A percentile compares a stretch with the other conserved stretches of the same genome.
Conservation (phyloP, 1,140 invertebrate genomes). For the Pseudomyrmex pallidus region DNA sequence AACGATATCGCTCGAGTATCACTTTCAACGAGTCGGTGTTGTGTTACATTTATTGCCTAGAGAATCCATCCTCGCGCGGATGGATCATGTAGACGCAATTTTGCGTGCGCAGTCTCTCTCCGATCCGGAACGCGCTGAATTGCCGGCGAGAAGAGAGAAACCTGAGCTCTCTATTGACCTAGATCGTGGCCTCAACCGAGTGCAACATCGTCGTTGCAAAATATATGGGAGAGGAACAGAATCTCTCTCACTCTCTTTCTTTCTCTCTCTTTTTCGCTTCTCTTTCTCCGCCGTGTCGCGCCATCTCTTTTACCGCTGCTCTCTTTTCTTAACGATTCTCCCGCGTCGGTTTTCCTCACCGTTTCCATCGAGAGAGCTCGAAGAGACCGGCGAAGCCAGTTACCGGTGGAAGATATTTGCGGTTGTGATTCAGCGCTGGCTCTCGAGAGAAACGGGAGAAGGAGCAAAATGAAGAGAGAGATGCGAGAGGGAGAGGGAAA, state of each 20-base stretch:
- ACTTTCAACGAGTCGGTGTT: not conserved
- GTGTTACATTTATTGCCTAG: not conserved
- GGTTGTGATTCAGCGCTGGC: constrained; percentile 74
- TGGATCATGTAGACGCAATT: not conserved
- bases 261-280: too few relatives aligned
- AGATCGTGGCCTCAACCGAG: constrained; percentile 69
- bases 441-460: constrained; percentile 46
- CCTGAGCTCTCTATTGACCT: constrained; percentile 69
- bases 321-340: constrained; percentile 31
- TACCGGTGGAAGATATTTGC: constrained; percentile 76
- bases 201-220: constrained; percentile 44
- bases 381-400: constrained; percentile 54
- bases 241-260: not conserved
- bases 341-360: constrained; percentile 11
- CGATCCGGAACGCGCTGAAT: constrained; percentile 28
- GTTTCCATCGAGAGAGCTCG: constrained; percentile 21
- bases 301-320: constrained; percentile 29
- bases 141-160: constrained; percentile 60
- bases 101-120: not conserved
- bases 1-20: not conserved
- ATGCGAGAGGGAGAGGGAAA: not conserved
- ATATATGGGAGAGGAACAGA: constrained; percentile 13
- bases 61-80: not conserved
- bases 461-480: constrained; percentile 25
- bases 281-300: not conserved